Evolutionary conservation across 2,888 invertebrate species (phyloP), one percentile per base, ranked within the genome.

Genomic region (Drosophila emarginata): DNA sequence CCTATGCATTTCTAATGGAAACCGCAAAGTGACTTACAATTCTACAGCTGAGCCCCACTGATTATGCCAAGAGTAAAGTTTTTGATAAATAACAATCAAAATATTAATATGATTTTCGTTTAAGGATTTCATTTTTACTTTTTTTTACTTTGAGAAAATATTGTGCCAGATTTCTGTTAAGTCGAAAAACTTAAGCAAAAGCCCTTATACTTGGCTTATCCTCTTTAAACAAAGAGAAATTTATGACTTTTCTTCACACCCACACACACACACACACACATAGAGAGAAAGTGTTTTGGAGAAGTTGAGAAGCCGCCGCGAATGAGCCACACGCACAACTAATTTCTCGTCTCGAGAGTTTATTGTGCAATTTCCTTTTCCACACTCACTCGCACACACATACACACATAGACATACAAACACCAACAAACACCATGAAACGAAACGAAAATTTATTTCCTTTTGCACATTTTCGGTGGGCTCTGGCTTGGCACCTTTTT

Each of bases 261-360:
- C 32, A 7, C 32, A 32, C 32, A 32, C 21, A 45, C 45, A 45
- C 18, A 18, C 2, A 14, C 45, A 18, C 14, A 45, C 18, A 45
- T 9, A 45, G 1, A 21, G 11, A 18, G 11, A 45, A 11, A 58
- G 65, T 72, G 72, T 54, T 70, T 58, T 70, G 58, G 72, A 18
- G 18, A 69, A 52, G 65, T 70, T 72, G 70, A 18, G 18, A 69
- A 52, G 71, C 68, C 71, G 71, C 69, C 63, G 45, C 45, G 69
- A 69, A 69, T 63, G 71, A 53, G 63, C 70, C 70, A 56, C 70
- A 71, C 70, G 73, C 70, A 71, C 70, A 71, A 71, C 83, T 88
- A 84, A 84, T 84, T 86, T 86, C 74, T 84, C 79, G 88, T 84
- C 85, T 87, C 84, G 72, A 80, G 81, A 88, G 81, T 84, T 88